Evolutionary conservation across 1,140 invertebrate genomes (phyloP), one percentile per base, ranked within the genome.

Genomic region (Pseudachorutes palmiensis): DNA sequence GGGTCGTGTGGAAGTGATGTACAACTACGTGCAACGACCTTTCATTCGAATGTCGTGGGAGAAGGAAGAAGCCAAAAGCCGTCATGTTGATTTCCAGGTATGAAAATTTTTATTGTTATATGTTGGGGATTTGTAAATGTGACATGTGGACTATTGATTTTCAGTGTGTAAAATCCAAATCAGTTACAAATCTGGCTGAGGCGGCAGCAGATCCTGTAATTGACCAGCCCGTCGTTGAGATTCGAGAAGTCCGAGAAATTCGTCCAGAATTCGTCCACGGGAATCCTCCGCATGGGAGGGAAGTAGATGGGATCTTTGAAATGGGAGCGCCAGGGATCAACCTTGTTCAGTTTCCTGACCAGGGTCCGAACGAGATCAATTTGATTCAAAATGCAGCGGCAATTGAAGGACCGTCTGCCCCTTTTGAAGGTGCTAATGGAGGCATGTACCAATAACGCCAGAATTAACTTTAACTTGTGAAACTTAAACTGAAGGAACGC

Each of bases 1-100:
- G 14, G 93, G 93, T 16, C 82, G 93, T 41, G 88, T 92, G 1
- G 92, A 95, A 82, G 97, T 98, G 0, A 97, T 98, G 69, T 99
- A 99, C 80, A 98, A 98, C 79, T 99, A 99, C 78, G 96, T 99
- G 0, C 97, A 99, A 77, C 82, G 97, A n/a, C 97, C 97, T 0
- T 99, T 99, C 78, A 92, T 99, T 55, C 93, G 97, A 74, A 97
- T 99, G 92, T 98, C 95, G 0, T 99, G 97, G 97, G 97, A 99
- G 78, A 99, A 99, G 74, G 96, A 99, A 76, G 97, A 99, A 77
- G 95, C 95, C 0, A 98, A 97, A 76, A 97, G 93, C 78, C 86
- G 97, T 3, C 97, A 99, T 79, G 97, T 99, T 0, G 97, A 99
- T 79, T 99, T 99, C 78, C 85, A 86, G 79, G 81, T 81, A 72